Base-by-base conservation (phyloP, 1,140 invertebrate genomes). In the Euwallacea fornicatus region DNA sequence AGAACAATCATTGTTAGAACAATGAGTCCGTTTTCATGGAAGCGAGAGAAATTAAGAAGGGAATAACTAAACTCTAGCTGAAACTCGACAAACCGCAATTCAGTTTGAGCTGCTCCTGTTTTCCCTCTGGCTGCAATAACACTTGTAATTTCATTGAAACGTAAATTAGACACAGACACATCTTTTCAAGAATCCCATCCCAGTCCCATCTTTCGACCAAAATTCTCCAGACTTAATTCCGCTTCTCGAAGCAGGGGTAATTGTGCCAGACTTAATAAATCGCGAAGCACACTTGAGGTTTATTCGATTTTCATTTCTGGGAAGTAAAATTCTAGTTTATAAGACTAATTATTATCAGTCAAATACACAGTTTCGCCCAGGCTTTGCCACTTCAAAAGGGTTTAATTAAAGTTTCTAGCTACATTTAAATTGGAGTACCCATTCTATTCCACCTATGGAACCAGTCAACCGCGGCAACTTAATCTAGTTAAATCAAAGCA, bases 131-230 rank as follows among this genome's bases (percentile, higher is more conserved):
- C 55, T 15, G 55, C 55, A 58, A n/a, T 21, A 58, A 58, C 55
- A 58, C 55, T 58, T 21, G 55, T 58, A 58, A 58, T 58, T 58
- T 58, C 55, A 58, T 58, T 58, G n/a, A 33, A 33, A 58, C 55
- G 55, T 58, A 58, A 58, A 58, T 58, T 58, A 58, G 55, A 58
- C 55, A 13, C 13, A 58, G 55, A 58, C 55, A 56, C 55, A 58
- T 16, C 55, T 58, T 58, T 58, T 58, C 55, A 58, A 10, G 16
- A 58, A 58, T 58, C 10, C 55, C 55, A 33, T 33, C 21, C 21
- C 21, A 33, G 21, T 33, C 21, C 21, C 21, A 58, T 58, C 55
- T 58, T 58, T 58, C n/a, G n/a, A 7, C 55, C 13, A 58, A 58
- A 58, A 58, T 58, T 58, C 21, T 6, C 55, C 55, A 58, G 13